Conservation (phyloP, 2,113 vertebrate species). For the Odocoileus virginianus region DNA sequence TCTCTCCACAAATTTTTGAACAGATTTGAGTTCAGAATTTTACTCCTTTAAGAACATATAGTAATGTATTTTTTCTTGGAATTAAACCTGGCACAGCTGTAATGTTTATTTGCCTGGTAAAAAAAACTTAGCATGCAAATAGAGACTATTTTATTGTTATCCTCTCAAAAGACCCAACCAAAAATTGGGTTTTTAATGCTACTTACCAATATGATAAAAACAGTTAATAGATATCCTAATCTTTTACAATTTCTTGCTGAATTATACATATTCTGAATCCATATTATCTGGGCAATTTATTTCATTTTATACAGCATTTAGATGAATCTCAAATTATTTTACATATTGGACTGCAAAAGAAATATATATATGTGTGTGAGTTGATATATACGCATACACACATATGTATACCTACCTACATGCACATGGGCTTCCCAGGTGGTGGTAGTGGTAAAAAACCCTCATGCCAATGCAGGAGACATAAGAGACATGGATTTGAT, state of each 20-base stretch:
- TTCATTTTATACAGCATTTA: not conserved
- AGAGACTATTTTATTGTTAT: not conserved
- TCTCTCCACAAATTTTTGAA: not conserved
- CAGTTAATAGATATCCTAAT: not conserved
- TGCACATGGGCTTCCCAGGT: not conserved
- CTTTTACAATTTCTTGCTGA: not conserved
- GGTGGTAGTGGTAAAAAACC: not conserved
- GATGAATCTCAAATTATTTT: not conserved
- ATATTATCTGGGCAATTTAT: not conserved
- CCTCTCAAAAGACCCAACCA: not conserved
- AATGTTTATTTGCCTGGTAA: not conserved
- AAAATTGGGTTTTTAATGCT: not conserved
- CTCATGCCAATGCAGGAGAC: not conserved
- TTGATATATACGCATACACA: accelerated
- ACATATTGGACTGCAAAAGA: not conserved
- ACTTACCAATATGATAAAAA: not conserved
- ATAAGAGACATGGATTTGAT: not conserved
- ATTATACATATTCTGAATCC: not conserved
- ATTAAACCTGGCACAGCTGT: not conserved
- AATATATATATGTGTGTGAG: not conserved
- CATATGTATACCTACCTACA: not conserved
- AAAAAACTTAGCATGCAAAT: not conserved
- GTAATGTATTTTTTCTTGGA: not conserved
- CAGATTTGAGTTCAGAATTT: not conserved
- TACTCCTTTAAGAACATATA: not conserved